Evolutionary conservation across 2,113 vertebrate genomes (phyloP).

Genomic region (Nyctibius bracteatus): DNA sequence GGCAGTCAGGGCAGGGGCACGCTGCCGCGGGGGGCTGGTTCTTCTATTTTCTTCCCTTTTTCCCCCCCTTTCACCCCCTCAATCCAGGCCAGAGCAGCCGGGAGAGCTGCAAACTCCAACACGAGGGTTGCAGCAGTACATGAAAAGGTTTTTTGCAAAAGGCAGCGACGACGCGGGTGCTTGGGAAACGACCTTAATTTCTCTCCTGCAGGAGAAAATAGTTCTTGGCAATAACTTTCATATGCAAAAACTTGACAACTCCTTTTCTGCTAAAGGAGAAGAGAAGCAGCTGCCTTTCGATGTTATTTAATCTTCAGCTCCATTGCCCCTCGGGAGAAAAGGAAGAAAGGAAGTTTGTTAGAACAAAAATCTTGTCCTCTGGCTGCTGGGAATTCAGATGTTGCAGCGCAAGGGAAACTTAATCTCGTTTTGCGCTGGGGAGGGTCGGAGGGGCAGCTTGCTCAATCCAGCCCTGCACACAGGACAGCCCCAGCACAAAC

Average conservation of each 20-base stretch:
- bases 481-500: neutral
- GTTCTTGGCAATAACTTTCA: constrained; percentile 8
- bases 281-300: constrained; percentile 53
- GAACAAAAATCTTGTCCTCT: neutral
- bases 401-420: neutral
- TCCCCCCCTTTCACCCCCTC: accelerated
- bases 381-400: constrained; percentile 30
- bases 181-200: constrained; percentile 23
- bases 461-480: neutral
- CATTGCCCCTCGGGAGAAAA: constrained; percentile 23
- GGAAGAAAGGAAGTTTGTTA: constrained; percentile 16
- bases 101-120: neutral
- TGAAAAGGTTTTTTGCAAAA: neutral
- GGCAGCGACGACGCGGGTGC: neutral
- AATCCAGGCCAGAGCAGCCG: neutral
- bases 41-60: neutral
- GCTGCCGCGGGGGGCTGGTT: neutral
- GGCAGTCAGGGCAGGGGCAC: too few relatives aligned
- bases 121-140: neutral
- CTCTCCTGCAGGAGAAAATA: neutral
- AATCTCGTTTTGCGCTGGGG: neutral
- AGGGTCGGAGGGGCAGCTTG: neutral
- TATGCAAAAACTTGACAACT: neutral
- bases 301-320: constrained; percentile 51
- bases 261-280: constrained; percentile 26